Evolutionary conservation across 1,140 invertebrate species (phyloP).

Genomic region (Cotesia chilonis): DNA sequence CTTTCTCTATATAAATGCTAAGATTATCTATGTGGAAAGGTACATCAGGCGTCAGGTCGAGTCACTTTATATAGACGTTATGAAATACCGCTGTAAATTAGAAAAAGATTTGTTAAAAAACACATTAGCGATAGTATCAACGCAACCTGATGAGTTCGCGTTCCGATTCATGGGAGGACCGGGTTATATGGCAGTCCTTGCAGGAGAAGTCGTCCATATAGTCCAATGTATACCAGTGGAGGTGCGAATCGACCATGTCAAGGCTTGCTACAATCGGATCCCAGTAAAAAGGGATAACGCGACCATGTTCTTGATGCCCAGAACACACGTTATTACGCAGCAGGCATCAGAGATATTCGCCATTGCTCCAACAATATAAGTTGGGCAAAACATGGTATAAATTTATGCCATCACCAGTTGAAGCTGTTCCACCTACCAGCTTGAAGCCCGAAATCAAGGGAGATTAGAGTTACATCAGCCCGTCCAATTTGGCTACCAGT

Average conservation of each 20-base stretch:
- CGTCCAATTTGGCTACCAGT: too few species aligned
- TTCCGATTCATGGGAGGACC: conserved; percentile 40
- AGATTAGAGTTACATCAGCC: too few species aligned
- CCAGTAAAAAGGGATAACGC: too few species aligned
- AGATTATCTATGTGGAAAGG: too few species aligned
- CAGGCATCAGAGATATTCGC: conserved; percentile 9
- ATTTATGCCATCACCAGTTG: conserved; percentile 22
- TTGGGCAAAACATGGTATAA: conserved; percentile 31
- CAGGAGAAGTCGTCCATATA: conserved; percentile 40
- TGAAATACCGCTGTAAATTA: too few species aligned
- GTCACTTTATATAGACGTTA: too few species aligned
- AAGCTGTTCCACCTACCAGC: conserved; percentile 10
- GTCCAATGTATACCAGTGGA: conserved; percentile 40
- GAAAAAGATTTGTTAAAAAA: too few species aligned
- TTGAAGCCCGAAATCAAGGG: too few species aligned
- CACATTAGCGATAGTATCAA: too few species aligned
- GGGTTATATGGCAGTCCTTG: conserved; percentile 37
- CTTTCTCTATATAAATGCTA: too few species aligned
- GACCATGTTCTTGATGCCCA: conserved; percentile 34
- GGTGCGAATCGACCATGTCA: conserved; percentile 11
- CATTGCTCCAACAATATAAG: conserved; percentile 30
- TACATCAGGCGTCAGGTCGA: too few species aligned
- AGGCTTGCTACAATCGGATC: too few species aligned
- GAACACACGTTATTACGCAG: conserved; percentile 34
- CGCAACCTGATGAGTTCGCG: background rate